Percentiles rank a stretch among this genome's conserved stretches.
Conservation (phyloP, 2,888 invertebrate species). For the Cotesia congregata region DNA sequence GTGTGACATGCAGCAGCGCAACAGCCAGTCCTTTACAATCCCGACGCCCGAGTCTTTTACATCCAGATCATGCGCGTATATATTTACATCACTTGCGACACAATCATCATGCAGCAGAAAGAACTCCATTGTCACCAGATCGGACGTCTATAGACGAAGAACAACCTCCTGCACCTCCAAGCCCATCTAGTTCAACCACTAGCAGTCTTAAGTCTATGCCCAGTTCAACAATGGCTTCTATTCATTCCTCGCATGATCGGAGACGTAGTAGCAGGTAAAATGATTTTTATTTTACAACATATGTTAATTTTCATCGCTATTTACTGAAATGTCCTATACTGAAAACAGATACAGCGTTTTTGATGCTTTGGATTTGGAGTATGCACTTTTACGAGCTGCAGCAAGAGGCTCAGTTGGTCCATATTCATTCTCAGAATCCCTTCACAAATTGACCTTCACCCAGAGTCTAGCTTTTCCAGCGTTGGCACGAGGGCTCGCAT, state of each 20-base stretch:
- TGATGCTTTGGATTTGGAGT: constrained; percentile 81
- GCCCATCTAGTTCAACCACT: constrained; percentile 67
- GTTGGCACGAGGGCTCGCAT: constrained; percentile 78
- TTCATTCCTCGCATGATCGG: constrained; percentile 64
- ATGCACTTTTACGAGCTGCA: constrained; percentile 78
- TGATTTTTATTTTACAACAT: background rate
- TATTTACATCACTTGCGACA: constrained; percentile 70
- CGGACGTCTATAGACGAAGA: constrained; percentile 69
- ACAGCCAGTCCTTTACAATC: constrained; percentile 66
- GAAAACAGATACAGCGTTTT: constrained; percentile 75
- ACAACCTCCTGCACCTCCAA: constrained; percentile 61
- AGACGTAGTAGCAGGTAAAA: constrained; percentile 65
- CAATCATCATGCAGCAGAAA: constrained; percentile 67
- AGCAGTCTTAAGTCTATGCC: constrained; percentile 68
- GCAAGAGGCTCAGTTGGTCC: constrained; percentile 81
- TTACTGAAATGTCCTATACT: background rate
- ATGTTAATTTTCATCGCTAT: constrained; percentile 12
- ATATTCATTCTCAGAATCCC: constrained; percentile 79
- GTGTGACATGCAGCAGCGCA: constrained; percentile 60
- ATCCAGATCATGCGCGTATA: constrained; percentile 80
- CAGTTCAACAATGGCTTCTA: constrained; percentile 63
- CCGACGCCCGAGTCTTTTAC: constrained; percentile 75
- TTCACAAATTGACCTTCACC: constrained; percentile 81
- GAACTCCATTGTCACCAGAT: constrained; percentile 67
- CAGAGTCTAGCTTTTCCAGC: constrained; percentile 82